Conservation (phyloP, 1,140 invertebrate genomes). For the Elymnias hypermnestra region DNA sequence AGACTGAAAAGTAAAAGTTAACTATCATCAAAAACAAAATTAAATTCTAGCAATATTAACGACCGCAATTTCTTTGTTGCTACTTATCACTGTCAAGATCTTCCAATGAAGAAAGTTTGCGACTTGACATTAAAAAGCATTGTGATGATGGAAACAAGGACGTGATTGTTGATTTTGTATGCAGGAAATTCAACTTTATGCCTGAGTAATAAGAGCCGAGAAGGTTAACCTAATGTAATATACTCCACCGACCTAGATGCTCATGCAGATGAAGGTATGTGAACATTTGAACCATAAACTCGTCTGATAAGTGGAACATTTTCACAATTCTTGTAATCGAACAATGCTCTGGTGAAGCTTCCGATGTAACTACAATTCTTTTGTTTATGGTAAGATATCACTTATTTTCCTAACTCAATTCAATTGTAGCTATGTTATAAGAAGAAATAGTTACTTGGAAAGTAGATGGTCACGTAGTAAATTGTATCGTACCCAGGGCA, state of each 20-base stretch:
- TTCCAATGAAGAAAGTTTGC: constrained; percentile 14
- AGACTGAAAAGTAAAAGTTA: not conserved
- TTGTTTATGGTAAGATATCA: constrained; percentile 15
- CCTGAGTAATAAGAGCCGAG: not conserved
- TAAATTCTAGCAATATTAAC: not conserved
- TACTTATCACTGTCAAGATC: constrained; percentile 9
- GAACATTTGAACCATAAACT: constrained; percentile 21
- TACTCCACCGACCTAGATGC: constrained; percentile 5
- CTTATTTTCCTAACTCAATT: too few relatives aligned
- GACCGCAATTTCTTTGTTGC: constrained; percentile 1
- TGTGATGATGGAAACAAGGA: constrained; percentile 16
- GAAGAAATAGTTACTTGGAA: not conserved
- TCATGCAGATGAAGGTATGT: constrained; percentile 19
- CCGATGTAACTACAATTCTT: constrained; percentile 13
- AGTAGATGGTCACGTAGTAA: too few relatives aligned
- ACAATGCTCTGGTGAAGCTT: constrained; percentile 16
- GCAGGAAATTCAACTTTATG: too few relatives aligned
- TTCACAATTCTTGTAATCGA: constrained; percentile 21
- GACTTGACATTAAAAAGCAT: constrained; percentile 21
- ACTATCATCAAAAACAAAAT: not conserved
- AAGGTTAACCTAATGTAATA: not conserved
- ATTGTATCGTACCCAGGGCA: too few relatives aligned
- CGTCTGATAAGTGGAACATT: constrained; percentile 22
- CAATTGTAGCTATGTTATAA: constrained; percentile 1
- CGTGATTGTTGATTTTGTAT: constrained; percentile 14